Conservation (phyloP, 2,797 vertebrate species). For the Anas bernieri region DNA sequence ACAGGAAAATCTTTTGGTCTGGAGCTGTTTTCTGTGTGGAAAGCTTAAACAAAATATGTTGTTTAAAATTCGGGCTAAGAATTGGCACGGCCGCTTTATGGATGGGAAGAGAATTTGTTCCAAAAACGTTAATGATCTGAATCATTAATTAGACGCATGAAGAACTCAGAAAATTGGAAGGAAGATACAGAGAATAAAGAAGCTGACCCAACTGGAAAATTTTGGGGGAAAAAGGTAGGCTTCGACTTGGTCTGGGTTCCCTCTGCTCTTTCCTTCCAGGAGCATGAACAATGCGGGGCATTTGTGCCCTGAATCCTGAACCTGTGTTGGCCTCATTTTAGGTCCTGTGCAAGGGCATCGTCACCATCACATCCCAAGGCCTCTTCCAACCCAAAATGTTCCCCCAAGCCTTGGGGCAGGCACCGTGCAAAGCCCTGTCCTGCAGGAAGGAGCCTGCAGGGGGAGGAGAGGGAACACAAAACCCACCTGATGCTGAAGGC, state of each 20-base stretch:
- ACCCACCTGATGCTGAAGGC: background rate
- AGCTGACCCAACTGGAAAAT: background rate
- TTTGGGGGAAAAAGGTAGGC: background rate
- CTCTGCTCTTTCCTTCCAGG: background rate
- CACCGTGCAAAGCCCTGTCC: background rate
- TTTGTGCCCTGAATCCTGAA: background rate
- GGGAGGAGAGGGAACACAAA: background rate
- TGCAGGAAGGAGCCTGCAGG: fast-evolving
- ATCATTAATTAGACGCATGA: background rate
- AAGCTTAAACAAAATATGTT: conserved; percentile 30
- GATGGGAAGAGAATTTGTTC: conserved; percentile 16
- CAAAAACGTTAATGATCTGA: conserved; percentile 18
- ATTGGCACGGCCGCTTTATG: background rate
- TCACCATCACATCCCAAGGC: background rate
- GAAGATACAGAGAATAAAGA: background rate
- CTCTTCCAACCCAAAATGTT: background rate
- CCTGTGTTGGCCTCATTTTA: background rate
- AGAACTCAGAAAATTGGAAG: background rate
- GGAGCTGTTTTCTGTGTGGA: conserved; percentile 23
- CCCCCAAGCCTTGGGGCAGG: background rate
- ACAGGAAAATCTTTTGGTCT: background rate
- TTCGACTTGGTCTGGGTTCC: background rate
- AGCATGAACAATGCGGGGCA: no score
- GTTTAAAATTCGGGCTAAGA: conserved; percentile 34
- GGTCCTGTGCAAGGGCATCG: background rate